Conservation (phyloP, 1,140 invertebrate genomes). For the Papilio glaucus region DNA sequence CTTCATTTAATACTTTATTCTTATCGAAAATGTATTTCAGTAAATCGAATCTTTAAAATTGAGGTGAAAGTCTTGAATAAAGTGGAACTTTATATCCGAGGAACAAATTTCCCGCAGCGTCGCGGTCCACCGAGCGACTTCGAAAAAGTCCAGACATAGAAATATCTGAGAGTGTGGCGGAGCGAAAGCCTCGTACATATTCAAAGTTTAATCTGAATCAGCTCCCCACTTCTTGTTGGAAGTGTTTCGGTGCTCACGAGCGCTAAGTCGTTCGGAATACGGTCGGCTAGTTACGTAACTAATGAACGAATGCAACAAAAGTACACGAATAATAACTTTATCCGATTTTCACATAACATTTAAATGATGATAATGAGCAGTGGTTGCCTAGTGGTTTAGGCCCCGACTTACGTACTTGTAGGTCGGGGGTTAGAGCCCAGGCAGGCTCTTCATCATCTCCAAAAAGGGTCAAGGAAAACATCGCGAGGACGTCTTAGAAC, state of each 20-base stretch:
- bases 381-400: too few species aligned
- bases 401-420: too few species aligned
- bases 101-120: constrained; percentile 15
- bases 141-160: constrained; percentile 41
- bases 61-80: constrained; percentile 25
- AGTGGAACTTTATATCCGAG: constrained; percentile 19
- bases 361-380: too few species aligned
- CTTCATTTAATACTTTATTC: background rate
- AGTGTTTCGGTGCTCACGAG: constrained; percentile 40
- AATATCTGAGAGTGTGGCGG: constrained; percentile 47
- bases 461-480: too few species aligned
- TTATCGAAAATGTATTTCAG: background rate
- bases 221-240: constrained; percentile 48
- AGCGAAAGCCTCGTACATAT: constrained; percentile 52
- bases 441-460: too few species aligned
- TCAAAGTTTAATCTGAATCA: constrained; percentile 64
- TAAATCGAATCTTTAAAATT: constrained; percentile 1
- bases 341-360: too few species aligned
- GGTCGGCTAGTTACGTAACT: constrained; percentile 27
- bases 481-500: too few species aligned
- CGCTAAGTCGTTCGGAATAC: constrained; percentile 43
- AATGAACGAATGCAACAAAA: background rate
- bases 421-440: too few species aligned
- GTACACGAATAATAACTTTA: too few species aligned
- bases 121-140: constrained; percentile 22